Evolutionary conservation across 2,113 vertebrate species (phyloP).

Genomic region (Mastomys natalensis): DNA sequence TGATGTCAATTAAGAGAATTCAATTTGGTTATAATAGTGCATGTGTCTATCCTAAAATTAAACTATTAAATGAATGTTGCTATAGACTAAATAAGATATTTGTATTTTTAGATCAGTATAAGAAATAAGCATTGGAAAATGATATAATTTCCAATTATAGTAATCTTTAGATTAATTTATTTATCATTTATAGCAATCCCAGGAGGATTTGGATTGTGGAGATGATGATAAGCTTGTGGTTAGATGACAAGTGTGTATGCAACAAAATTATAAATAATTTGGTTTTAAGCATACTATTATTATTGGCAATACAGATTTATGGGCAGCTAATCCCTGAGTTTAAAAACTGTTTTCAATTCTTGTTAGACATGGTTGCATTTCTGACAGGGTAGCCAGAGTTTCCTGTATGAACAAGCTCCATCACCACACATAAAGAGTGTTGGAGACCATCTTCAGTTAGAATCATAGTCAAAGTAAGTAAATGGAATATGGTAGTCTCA

Average conservation of each 20-base stretch:
- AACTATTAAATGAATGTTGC: not conserved
- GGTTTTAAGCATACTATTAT: not conserved
- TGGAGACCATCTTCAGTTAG: not conserved
- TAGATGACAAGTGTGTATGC: not conserved
- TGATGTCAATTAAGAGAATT: not conserved
- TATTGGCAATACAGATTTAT: not conserved
- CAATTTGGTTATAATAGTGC: not conserved
- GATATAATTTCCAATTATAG: not conserved
- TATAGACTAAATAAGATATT: constrained; percentile 13
- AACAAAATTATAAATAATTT: not conserved
- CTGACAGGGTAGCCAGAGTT: not conserved
- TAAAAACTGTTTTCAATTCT: not conserved
- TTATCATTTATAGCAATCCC: not conserved
- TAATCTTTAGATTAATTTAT: not conserved
- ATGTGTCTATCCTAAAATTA: not conserved
- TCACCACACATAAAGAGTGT: not conserved
- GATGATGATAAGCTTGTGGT: not conserved
- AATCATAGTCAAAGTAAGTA: not conserved
- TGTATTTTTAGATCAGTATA: not conserved
- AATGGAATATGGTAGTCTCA: not conserved
- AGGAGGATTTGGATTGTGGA: not conserved
- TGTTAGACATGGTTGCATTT: not conserved
- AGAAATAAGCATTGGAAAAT: not conserved
- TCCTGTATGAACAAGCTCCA: not conserved
- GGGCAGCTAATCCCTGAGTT: not conserved